phyloP scores from a whole-genome alignment of 1,140 invertebrate genomes.

The Potamilus streckersoni region DNA sequence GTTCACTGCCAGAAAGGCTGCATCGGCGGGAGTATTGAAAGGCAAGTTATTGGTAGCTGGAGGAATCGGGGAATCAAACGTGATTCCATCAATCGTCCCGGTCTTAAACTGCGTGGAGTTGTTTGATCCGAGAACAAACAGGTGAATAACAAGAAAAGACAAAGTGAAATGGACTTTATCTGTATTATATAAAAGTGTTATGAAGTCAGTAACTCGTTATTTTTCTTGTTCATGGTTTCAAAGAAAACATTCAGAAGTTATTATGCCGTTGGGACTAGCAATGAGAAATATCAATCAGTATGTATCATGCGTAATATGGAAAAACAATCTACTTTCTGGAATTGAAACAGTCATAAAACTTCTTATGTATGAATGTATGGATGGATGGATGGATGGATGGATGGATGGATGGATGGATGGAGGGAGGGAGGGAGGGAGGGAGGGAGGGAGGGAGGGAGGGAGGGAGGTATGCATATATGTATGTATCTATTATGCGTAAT shows the following conservation, averaged over 20 bases:
- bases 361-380: too few species aligned
- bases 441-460: too few species aligned
- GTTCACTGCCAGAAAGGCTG: constrained; percentile 16
- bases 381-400: too few species aligned
- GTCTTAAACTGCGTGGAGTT: constrained; percentile 21
- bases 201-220: neutral
- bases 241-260: neutral
- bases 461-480: too few species aligned
- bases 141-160: constrained; percentile 8
- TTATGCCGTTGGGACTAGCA: neutral
- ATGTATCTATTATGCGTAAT: too few species aligned
- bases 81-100: constrained; percentile 7
- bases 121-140: constrained; percentile 17
- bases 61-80: constrained; percentile 17
- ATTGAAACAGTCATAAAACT: too few species aligned
- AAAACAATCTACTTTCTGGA: too few species aligned
- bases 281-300: neutral
- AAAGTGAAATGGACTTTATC: neutral
- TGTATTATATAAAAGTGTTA: neutral
- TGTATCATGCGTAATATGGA: too few species aligned
- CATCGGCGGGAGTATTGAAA: constrained; percentile 8
- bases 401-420: too few species aligned
- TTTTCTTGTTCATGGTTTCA: neutral
- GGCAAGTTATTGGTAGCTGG: constrained; percentile 30
- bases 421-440: too few species aligned